These are phyloP conservation scores for Cryptocephalus moraei DNA, from an alignment of 2,888 invertebrate species.

Conservation along the genomic window DNA sequence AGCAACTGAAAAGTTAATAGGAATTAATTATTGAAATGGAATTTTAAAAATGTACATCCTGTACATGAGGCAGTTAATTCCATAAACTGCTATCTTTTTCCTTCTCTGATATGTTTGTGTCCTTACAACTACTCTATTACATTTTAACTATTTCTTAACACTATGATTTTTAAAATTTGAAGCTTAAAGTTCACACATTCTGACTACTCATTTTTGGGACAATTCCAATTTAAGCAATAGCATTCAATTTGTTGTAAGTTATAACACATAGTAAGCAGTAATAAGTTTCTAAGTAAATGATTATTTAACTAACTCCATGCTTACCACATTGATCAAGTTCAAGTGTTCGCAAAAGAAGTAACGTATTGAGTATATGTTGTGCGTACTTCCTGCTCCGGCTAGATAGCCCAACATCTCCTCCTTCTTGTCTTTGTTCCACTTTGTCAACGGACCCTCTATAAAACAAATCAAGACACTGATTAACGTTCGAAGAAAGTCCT, in stretches of 20 bases:
- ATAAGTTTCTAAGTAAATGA: not conserved
- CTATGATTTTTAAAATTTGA: not conserved
- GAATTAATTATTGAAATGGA: not conserved
- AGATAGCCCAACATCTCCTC: constrained; percentile 49
- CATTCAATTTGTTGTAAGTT: too few relatives aligned
- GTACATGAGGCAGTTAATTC: not conserved
- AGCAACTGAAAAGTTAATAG: constrained; percentile 42
- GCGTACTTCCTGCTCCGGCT: constrained; percentile 44
- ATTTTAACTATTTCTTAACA: too few relatives aligned
- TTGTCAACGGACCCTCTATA: constrained; percentile 45
- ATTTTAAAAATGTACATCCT: not conserved
- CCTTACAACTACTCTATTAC: too few relatives aligned
- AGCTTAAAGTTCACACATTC: not conserved
- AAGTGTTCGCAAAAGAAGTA: constrained; percentile 63
- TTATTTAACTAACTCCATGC: constrained; percentile 25
- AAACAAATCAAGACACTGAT: constrained; percentile 1
- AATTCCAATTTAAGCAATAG: too few relatives aligned
- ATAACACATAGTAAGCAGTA: not conserved
- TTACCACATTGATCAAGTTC: constrained; percentile 64
- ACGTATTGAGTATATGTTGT: constrained; percentile 55
- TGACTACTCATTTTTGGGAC: not conserved
- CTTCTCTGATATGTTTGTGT: not conserved
- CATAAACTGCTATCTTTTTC: not conserved
- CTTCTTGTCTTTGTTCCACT: constrained; percentile 46
- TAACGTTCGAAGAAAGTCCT: too few relatives aligned